phyloP scores from a whole-genome alignment of 2,113 vertebrate genomes.

The Eulacestoma nigropectus region DNA sequence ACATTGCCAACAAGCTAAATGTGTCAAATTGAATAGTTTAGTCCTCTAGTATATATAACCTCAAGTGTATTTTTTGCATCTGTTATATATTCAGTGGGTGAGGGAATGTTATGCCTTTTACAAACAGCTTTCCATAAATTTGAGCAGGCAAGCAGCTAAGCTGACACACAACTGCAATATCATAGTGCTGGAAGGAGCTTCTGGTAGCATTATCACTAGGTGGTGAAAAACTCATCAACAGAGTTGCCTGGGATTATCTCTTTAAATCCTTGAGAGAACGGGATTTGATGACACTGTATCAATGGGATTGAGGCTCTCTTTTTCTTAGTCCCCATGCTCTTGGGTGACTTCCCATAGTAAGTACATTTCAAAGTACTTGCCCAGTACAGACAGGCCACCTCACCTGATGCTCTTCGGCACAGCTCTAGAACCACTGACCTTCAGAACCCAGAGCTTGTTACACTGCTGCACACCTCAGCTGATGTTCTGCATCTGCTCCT shows the following conservation, averaged over 20 bases:
- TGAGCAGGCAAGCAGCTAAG: background rate
- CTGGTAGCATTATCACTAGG: background rate
- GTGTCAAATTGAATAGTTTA: constrained; percentile 16
- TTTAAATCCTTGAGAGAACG: background rate
- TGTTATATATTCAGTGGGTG: background rate
- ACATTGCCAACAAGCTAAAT: background rate
- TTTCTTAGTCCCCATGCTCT: background rate
- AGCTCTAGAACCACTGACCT: background rate
- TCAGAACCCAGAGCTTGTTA: background rate
- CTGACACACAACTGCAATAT: background rate
- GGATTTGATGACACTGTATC: background rate
- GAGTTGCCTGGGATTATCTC: background rate
- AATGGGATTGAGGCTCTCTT: background rate
- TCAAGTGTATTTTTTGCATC: background rate
- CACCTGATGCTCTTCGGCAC: background rate
- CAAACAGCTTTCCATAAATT: constrained; percentile 8
- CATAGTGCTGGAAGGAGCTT: background rate
- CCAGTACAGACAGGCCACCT: background rate
- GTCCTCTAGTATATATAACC: background rate
- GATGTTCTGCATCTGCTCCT: background rate
- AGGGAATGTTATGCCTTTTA: background rate
- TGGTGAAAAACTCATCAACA: background rate
- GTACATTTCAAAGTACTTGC: background rate
- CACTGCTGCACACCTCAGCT: accelerated
- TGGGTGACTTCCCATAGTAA: background rate